A percentile compares a stretch with the other conserved stretches of the same genome.
phyloP scores from a whole-genome alignment of 1,140 invertebrate genomes.

The Drosophila lowei region DNA sequence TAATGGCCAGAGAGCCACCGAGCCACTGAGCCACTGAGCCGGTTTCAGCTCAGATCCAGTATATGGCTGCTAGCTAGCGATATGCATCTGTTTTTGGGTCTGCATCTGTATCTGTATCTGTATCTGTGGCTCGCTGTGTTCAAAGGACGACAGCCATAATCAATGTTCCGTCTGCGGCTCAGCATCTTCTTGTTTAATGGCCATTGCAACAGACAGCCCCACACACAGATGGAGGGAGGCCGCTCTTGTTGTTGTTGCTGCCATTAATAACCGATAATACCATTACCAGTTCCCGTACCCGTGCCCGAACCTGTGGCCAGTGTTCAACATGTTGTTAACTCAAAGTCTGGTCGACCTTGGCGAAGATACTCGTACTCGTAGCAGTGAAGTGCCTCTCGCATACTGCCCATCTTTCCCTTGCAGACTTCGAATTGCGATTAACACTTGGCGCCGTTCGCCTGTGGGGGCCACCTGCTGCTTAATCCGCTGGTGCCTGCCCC shows the following conservation, averaged over 20 bases:
- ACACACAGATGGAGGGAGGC: background rate
- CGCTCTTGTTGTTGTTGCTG: conserved; percentile 18
- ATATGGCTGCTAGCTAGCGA: conserved; percentile 7
- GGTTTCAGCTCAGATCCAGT: conserved; percentile 41
- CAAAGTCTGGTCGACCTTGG: conserved; percentile 41
- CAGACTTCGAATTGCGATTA: conserved; percentile 21
- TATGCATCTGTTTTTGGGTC: background rate
- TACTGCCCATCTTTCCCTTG: conserved; percentile 24
- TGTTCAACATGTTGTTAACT: conserved; percentile 58
- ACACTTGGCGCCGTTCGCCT: conserved; percentile 26
- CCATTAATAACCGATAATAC: conserved; percentile 67
- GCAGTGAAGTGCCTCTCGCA: conserved; percentile 13
- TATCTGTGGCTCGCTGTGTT: conserved; percentile 21
- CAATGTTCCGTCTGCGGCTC: conserved; percentile 22
- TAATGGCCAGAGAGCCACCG: conserved; percentile 26
- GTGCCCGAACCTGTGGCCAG: conserved; percentile 3
- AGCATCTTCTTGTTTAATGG: conserved; percentile 58
- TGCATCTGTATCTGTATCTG: conserved; percentile 22
- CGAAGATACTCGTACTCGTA: conserved; percentile 3
- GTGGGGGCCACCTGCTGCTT: conserved; percentile 56
- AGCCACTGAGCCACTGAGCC: conserved; percentile 57
- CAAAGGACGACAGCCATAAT: conserved; percentile 60
- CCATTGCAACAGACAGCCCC: conserved; percentile 55
- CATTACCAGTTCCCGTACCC: background rate
- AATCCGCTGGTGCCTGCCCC: conserved; percentile 8